These are phyloP conservation scores for Halichoerus grypus DNA, from an alignment of 2,113 vertebrate genomes.

Conservation along the genomic window DNA sequence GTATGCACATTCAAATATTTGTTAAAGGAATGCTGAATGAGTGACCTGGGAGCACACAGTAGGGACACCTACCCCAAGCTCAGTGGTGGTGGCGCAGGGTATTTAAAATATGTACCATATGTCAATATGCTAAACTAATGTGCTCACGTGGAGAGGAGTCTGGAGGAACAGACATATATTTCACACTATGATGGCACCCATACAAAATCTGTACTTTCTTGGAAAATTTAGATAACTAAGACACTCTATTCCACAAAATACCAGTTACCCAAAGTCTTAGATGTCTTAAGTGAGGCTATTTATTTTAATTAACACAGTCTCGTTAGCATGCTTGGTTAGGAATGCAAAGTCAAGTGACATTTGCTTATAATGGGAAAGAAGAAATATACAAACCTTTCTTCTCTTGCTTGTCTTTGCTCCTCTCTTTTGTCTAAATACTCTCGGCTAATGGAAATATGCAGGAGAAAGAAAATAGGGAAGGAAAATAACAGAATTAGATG, in stretches of 20 bases:
- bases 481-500: conserved; percentile 65
- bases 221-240: neutral
- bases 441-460: conserved; percentile 88
- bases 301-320: conserved; percentile 58
- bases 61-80: neutral
- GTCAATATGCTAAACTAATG: neutral
- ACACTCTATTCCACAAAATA: neutral
- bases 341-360: conserved; percentile 6
- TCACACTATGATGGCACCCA: neutral
- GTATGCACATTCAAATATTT: neutral
- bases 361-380: conserved; percentile 56
- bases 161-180: neutral
- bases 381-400: conserved; percentile 93
- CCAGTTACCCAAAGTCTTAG: neutral
- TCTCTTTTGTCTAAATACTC: conserved; percentile 96
- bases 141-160: neutral
- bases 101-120: neutral
- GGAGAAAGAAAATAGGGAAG: conserved; percentile 76
- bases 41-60: neutral
- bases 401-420: conserved; percentile 94
- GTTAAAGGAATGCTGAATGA: neutral
- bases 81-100: neutral
- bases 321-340: conserved; percentile 76
- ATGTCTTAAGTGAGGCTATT: neutral
- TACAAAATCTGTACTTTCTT: neutral